A percentile compares a stretch with the other conserved stretches of the same genome.
phyloP scores from a whole-genome alignment of 2,113 vertebrate genomes.

The Vulpes ferrilata region DNA sequence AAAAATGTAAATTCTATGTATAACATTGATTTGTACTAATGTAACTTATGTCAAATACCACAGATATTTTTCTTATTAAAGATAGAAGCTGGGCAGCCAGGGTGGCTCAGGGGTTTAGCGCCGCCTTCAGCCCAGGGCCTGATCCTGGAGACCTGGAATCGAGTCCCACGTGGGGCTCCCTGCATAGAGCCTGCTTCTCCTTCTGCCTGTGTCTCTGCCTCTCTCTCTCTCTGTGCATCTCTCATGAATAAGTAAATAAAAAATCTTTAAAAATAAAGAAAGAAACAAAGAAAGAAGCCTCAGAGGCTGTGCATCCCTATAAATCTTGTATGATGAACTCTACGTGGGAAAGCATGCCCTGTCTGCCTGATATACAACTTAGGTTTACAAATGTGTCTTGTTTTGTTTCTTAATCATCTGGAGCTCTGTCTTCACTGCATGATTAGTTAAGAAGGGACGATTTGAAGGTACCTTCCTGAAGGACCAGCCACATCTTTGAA shows the following conservation, averaged over 20 bases:
- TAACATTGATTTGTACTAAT: background rate
- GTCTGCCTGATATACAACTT: background rate
- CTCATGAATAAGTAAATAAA: too few relatives aligned
- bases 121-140: too few relatives aligned
- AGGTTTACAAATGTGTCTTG: constrained; percentile 16
- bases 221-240: too few relatives aligned
- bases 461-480: background rate
- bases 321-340: constrained; percentile 17
- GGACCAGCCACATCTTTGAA: constrained; percentile 15
- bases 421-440: constrained; percentile 27
- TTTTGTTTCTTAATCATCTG: constrained; percentile 48
- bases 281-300: background rate
- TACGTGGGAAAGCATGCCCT: background rate
- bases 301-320: background rate
- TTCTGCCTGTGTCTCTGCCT: too few relatives aligned
- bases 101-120: too few relatives aligned
- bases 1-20: constrained; percentile 34
- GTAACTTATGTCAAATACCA: background rate
- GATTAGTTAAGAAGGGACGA: background rate
- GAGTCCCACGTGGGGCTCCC: too few relatives aligned
- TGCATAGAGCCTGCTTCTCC: too few relatives aligned
- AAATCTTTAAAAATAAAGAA: background rate
- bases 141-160: too few relatives aligned
- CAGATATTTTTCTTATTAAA: constrained; percentile 24
- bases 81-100: background rate